Conservation (phyloP, 2,888 invertebrate species). For the Lumbricus terrestris region DNA sequence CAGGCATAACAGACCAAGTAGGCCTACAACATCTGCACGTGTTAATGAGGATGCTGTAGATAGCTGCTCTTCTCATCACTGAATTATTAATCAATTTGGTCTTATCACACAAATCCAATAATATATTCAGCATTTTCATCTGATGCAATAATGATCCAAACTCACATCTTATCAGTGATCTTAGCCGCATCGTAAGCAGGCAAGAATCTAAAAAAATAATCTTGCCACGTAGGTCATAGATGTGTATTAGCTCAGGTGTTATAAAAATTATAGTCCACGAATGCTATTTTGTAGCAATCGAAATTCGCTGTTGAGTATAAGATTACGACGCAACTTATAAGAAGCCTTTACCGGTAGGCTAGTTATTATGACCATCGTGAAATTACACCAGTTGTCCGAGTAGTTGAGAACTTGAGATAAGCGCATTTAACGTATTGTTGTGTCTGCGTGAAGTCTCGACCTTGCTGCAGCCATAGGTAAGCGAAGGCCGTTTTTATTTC, state of each 20-base stretch:
- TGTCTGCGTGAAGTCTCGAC: background rate
- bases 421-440: background rate
- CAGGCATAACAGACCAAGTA: background rate
- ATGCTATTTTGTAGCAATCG: no score
- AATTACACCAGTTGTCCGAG: no score
- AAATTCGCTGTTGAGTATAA: no score
- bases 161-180: background rate
- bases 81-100: background rate
- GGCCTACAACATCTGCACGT: background rate
- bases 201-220: background rate
- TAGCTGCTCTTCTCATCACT: background rate
- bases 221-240: background rate
- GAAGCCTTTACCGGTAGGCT: no score
- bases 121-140: background rate
- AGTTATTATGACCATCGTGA: background rate
- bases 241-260: no score
- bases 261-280: no score
- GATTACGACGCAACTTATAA: background rate
- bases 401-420: no score
- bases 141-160: background rate
- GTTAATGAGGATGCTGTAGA: background rate
- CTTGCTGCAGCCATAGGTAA: background rate
- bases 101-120: background rate
- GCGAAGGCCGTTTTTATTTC: background rate
- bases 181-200: background rate